Evolutionary conservation across 2,113 vertebrate species (phyloP).

Genomic region (Dipodomys merriami): DNA sequence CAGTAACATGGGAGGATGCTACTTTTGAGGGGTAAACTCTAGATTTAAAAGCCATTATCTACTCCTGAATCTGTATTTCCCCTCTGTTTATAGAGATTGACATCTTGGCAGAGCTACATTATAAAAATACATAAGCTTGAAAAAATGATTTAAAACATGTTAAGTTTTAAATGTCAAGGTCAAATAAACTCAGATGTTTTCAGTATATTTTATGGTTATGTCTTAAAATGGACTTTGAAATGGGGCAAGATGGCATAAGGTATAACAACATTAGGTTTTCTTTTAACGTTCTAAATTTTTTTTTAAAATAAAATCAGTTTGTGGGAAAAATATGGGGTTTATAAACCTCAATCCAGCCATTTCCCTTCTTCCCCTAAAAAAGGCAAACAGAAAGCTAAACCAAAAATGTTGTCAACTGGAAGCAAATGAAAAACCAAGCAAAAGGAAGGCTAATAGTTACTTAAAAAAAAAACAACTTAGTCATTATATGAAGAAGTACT

Average conservation of each 20-base stretch:
- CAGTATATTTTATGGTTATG: slow-evolving; percentile 81
- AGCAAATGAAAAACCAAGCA: slow-evolving; percentile 24
- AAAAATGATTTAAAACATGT: slow-evolving; percentile 58
- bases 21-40: slow-evolving; percentile 58
- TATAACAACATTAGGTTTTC: slow-evolving; percentile 79
- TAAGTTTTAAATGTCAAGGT: slow-evolving; percentile 74
- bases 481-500: slow-evolving; percentile 75
- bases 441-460: slow-evolving; percentile 79
- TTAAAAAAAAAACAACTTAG: slow-evolving; percentile 67
- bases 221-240: slow-evolving; percentile 80
- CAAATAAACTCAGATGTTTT: slow-evolving; percentile 81
- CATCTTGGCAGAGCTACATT: slow-evolving; percentile 56
- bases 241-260: slow-evolving; percentile 69
- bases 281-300: slow-evolving; percentile 54
- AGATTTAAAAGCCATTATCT: slow-evolving; percentile 56
- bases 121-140: slow-evolving; percentile 63
- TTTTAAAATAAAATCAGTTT: slow-evolving; percentile 87
- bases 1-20: slow-evolving; percentile 82
- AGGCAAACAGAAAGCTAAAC: slow-evolving; percentile 17
- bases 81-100: slow-evolving; percentile 61
- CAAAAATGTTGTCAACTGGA: slow-evolving; percentile 38
- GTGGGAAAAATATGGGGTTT: slow-evolving; percentile 76
- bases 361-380: background rate
- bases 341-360: slow-evolving; percentile 17
- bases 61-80: slow-evolving; percentile 18